A percentile compares a stretch with the other conserved stretches of the same genome.
These are phyloP conservation scores for Rhyacophila brunnea DNA, from an alignment of 1,140 invertebrate genomes.

Conservation along the genomic window DNA sequence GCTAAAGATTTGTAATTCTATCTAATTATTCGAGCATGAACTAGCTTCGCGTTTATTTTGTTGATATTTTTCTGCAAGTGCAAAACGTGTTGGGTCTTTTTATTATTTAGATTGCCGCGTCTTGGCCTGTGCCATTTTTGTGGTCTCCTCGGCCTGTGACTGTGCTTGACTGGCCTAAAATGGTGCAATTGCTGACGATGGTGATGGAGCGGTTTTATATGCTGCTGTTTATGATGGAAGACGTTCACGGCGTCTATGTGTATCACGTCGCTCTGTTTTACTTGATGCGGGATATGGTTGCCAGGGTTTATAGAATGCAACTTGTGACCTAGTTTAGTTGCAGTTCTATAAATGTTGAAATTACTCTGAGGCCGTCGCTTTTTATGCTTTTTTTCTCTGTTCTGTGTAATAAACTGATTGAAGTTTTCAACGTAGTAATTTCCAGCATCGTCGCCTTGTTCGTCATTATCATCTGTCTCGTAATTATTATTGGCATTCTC, in stretches of 20 bases:
- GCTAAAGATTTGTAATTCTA: too few relatives aligned
- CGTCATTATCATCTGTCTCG: not conserved
- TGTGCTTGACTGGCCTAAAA: slow-evolving; percentile 15
- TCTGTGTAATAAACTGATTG: slow-evolving; percentile 19
- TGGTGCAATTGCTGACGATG: slow-evolving; percentile 7
- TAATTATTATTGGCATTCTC: slow-evolving; percentile 5
- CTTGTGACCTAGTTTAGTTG: not conserved
- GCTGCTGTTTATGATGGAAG: slow-evolving; percentile 12
- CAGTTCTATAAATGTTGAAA: slow-evolving; percentile 16
- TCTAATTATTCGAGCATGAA: too few relatives aligned
- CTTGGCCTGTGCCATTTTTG: slow-evolving; percentile 16
- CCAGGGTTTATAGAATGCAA: not conserved
- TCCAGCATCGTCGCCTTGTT: slow-evolving; percentile 1
- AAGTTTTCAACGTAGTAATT: slow-evolving; percentile 28
- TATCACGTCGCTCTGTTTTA: slow-evolving; percentile 12
- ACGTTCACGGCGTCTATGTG: slow-evolving; percentile 23
- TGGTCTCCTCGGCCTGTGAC: slow-evolving; percentile 8
- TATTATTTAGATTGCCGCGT: not conserved
- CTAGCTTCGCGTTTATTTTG: slow-evolving; percentile 3
- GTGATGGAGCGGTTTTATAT: slow-evolving; percentile 3
- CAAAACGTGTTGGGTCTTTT: slow-evolving; percentile 4
- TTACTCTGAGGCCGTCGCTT: slow-evolving; percentile 3
- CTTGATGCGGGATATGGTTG: not conserved
- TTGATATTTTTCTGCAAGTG: slow-evolving; percentile 23
- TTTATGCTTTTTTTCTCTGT: not conserved